Evolutionary conservation across 2,888 invertebrate genomes (phyloP).

Genomic region (Pantelozetes paolii): DNA sequence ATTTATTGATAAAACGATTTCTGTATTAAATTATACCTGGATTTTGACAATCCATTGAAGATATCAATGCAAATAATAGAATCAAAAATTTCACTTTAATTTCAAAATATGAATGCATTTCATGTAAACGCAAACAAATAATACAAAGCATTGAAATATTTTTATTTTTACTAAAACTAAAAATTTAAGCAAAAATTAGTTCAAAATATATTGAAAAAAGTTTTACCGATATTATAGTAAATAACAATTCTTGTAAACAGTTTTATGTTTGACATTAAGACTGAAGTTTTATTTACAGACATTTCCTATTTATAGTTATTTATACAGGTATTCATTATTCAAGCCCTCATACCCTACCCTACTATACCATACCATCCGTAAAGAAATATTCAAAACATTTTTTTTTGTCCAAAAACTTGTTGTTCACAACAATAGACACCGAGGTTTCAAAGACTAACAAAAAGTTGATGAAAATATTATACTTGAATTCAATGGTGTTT

Average conservation of each 20-base stretch:
- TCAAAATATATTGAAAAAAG: too few species aligned
- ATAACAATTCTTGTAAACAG: too few species aligned
- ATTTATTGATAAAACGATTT: background rate
- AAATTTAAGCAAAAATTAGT: too few species aligned
- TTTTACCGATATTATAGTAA: too few species aligned
- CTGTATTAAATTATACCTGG: background rate
- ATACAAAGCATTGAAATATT: too few species aligned
- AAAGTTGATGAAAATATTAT: too few species aligned
- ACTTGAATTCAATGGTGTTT: background rate
- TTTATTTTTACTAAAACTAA: too few species aligned
- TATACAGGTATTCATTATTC: constrained; percentile 23
- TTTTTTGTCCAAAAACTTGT: constrained; percentile 8
- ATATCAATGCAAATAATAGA: too few species aligned
- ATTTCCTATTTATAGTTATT: background rate
- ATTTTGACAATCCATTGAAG: background rate
- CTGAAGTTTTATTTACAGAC: background rate
- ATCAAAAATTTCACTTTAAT: too few species aligned
- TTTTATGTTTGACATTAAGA: background rate
- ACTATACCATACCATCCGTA: background rate
- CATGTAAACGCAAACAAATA: too few species aligned
- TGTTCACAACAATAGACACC: background rate
- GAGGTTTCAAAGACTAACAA: background rate
- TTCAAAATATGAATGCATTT: too few species aligned
- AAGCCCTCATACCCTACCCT: constrained; percentile 7
- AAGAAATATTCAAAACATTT: too few species aligned